Evolutionary conservation across 2,797 vertebrate species (phyloP).

Genomic region (Urosaurus nigricauda): DNA sequence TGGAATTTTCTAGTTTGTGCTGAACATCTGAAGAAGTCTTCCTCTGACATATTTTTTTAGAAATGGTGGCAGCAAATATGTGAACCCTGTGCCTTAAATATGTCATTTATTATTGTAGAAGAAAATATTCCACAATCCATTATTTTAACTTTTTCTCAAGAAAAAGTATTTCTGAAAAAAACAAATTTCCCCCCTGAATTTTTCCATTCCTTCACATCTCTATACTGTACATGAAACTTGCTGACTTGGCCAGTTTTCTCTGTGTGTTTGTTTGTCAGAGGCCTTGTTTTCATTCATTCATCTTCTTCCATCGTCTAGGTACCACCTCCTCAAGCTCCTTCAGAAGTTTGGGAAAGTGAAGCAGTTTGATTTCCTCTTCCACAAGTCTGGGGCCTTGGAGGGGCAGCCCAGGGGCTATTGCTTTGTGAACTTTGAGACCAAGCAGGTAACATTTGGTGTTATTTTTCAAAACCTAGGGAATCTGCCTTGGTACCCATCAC

Average conservation of each 20-base stretch:
- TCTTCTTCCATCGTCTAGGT: conserved; percentile 79
- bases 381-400: conserved; percentile 96
- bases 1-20: conserved; percentile 7
- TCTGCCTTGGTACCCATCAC: too few species aligned
- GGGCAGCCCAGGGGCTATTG: conserved; percentile 98
- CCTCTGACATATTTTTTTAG: not conserved
- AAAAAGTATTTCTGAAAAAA: too few species aligned
- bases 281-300: conserved; percentile 12
- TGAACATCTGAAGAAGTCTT: not conserved
- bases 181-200: too few species aligned
- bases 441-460: conserved; percentile 82
- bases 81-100: too few species aligned
- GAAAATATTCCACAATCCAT: too few species aligned
- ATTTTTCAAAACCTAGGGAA: too few species aligned
- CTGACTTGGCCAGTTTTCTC: too few species aligned
- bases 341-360: conserved; percentile 98
- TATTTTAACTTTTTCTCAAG: too few species aligned
- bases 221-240: not conserved
- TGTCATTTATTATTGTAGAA: too few species aligned
- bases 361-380: conserved; percentile 98
- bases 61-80: too few species aligned
- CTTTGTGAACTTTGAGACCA: conserved; percentile 98
- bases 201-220: too few species aligned
- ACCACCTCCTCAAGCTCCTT: conserved; percentile 94
- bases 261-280: not conserved